Base-by-base conservation (phyloP, 1,140 invertebrate genomes). In the Drosophila arawakana region DNA sequence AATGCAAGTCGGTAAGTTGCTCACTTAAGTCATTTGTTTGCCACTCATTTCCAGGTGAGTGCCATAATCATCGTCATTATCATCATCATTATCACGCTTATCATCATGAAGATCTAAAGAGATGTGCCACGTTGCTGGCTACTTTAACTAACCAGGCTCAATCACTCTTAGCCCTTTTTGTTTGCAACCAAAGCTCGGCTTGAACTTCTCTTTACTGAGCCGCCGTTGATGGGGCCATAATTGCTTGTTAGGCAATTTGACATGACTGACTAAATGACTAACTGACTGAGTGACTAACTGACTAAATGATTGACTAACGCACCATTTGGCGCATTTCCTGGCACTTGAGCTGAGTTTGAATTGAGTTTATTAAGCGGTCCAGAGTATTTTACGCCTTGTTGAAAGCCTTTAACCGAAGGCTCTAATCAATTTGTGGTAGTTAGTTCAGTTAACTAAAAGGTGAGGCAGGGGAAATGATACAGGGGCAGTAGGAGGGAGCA, bases 21-120 rank as follows among this genome's bases (percentile, higher is more conserved):
- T 79, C 63, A 76, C 76, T 73, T 73, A 76, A 83, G 80, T 80
- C 77, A 77, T 83, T 83, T 83, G 68, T 61, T 72, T 43, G 44
- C 50, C 35, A 35, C 57, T 46, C 46, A 18, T 7, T 30, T 57
- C 13, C 25, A 39, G 18, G 7, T 21, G 54, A 70, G 39, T 58
- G 39, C 55, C 55, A 65, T 72, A 58, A 75, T 62, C 59, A 75
- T 15, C 46, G n/a, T 62, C 58, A 69, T 59, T 21, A 67, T 50
- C 37, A 52, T 37, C 13, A 46, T 41, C 18, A 49, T 49, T 34
- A 30, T 44, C n/a, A 55, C 46, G 11, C 39, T 44, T n/a, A 58
- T 18, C 25, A 66, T 37, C 37, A 30, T 43, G 3, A n/a, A 15
- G 35, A 52, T 11, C 21, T 6, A 10, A 18, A 30, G 15, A 59